phyloP scores from a whole-genome alignment of 2,888 invertebrate genomes.

The Hydrotaea cyrtoneurina region DNA sequence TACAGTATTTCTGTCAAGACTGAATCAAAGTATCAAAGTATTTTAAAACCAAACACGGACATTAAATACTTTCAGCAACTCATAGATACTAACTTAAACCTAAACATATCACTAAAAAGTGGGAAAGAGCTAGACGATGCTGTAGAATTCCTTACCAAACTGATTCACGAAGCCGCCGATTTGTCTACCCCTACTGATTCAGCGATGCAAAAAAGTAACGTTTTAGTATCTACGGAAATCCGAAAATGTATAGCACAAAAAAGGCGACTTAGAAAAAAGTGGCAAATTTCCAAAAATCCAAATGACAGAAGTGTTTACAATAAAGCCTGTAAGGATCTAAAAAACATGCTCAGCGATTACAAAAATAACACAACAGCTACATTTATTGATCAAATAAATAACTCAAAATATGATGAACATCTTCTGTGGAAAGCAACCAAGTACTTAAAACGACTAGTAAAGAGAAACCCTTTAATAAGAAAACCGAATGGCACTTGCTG shows the following conservation, averaged over 20 bases:
- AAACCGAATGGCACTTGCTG: not conserved
- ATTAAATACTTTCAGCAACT: not conserved
- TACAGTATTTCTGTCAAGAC: too few species aligned
- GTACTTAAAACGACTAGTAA: not conserved
- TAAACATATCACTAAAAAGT: not conserved
- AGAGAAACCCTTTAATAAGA: not conserved
- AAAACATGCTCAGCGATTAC: too few species aligned
- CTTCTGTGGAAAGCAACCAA: constrained; percentile 13
- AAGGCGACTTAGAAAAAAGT: constrained; percentile 28
- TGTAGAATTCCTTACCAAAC: not conserved
- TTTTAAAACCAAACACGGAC: too few species aligned
- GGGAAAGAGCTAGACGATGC: not conserved
- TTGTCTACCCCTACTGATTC: too few species aligned
- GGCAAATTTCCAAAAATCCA: constrained; percentile 33
- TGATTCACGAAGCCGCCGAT: not conserved
- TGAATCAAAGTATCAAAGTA: too few species aligned
- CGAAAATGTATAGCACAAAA: not conserved
- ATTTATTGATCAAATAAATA: not conserved
- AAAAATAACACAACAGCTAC: too few species aligned
- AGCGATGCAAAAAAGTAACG: too few species aligned
- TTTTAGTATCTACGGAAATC: too few species aligned
- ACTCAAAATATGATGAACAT: constrained; percentile 30
- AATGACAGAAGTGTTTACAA: constrained; percentile 20
- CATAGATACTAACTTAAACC: not conserved
- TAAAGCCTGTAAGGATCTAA: not conserved